Evolutionary conservation across 1,140 invertebrate species (phyloP).

Genomic region (Zelostemma sp.): DNA sequence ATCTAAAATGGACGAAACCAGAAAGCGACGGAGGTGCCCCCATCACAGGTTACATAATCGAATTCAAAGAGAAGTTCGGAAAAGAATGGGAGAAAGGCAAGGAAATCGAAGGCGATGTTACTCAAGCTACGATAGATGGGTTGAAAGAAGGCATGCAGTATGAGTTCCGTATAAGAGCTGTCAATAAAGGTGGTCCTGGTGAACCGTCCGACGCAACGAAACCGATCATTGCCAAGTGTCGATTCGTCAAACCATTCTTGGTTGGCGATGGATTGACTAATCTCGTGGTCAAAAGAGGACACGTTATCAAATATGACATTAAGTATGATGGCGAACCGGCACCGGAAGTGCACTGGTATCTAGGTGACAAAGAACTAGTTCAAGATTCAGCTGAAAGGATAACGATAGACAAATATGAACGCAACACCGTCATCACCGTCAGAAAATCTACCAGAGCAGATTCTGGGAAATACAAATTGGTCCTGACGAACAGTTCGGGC

Average conservation of each 20-base stretch:
- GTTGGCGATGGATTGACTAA: slow-evolving; percentile 87
- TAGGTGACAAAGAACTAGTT: slow-evolving; percentile 80
- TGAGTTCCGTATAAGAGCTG: slow-evolving; percentile 95
- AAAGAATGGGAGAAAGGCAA: slow-evolving; percentile 89
- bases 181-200: slow-evolving; percentile 96
- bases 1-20: slow-evolving; percentile 91
- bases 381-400: slow-evolving; percentile 78
- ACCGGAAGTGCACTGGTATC: slow-evolving; percentile 88
- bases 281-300: slow-evolving; percentile 93
- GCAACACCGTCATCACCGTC: slow-evolving; percentile 91
- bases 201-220: slow-evolving; percentile 95
- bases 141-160: slow-evolving; percentile 96
- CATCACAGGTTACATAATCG: slow-evolving; percentile 94
- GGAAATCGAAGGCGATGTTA: slow-evolving; percentile 82
- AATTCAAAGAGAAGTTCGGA: slow-evolving; percentile 94
- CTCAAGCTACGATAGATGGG: slow-evolving; percentile 84
- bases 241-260: slow-evolving; percentile 95
- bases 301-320: slow-evolving; percentile 92
- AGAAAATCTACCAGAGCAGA: slow-evolving; percentile 87
- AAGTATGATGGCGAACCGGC: slow-evolving; percentile 96
- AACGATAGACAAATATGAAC: slow-evolving; percentile 90
- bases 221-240: slow-evolving; percentile 94
- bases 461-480: slow-evolving; percentile 91
- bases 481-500: slow-evolving; percentile 87
- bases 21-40: slow-evolving; percentile 93